Percentiles rank a stretch among this genome's conserved stretches.
Evolutionary conservation across 2,888 invertebrate species (phyloP).

Genomic region (Biston betularia): DNA sequence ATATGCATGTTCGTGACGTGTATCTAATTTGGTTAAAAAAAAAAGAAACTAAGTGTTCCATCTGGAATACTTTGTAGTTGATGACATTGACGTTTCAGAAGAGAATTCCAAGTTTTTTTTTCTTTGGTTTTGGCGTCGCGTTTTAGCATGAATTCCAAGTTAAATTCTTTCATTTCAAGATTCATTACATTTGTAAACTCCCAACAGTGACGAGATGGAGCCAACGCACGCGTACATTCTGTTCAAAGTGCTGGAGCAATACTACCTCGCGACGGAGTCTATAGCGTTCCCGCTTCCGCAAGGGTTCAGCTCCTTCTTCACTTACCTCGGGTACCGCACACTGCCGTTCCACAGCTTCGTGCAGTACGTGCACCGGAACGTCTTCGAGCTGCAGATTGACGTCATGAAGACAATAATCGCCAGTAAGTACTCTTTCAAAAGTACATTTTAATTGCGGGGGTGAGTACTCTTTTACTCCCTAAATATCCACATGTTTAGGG

Average conservation of each 20-base stretch:
- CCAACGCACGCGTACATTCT: slow-evolving; percentile 89
- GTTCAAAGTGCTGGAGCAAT: slow-evolving; percentile 93
- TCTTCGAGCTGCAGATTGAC: slow-evolving; percentile 95
- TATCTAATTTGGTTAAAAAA: too few species aligned
- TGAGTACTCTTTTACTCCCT: slow-evolving; percentile 67
- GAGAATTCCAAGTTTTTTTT: too few species aligned
- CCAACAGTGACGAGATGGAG: slow-evolving; percentile 74
- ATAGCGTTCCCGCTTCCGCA: slow-evolving; percentile 93
- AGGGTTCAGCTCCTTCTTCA: slow-evolving; percentile 95
- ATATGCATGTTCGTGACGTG: too few species aligned
- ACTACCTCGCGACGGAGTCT: slow-evolving; percentile 91
- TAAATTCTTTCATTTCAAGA: too few species aligned
- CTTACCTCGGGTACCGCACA: slow-evolving; percentile 93
- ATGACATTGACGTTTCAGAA: too few species aligned
- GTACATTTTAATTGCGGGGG: too few species aligned
- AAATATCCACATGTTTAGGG: too few species aligned
- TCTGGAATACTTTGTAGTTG: too few species aligned
- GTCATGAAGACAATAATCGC: slow-evolving; percentile 94
- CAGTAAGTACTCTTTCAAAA: slow-evolving; percentile 81
- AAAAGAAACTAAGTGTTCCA: too few species aligned
- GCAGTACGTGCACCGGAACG: slow-evolving; percentile 93
- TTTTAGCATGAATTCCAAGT: too few species aligned
- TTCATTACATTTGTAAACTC: background rate
- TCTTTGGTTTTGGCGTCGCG: too few species aligned
- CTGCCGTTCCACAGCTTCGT: slow-evolving; percentile 92